These are phyloP conservation scores for Anas bernieri DNA, from an alignment of 2,797 vertebrate genomes.

Conservation along the genomic window DNA sequence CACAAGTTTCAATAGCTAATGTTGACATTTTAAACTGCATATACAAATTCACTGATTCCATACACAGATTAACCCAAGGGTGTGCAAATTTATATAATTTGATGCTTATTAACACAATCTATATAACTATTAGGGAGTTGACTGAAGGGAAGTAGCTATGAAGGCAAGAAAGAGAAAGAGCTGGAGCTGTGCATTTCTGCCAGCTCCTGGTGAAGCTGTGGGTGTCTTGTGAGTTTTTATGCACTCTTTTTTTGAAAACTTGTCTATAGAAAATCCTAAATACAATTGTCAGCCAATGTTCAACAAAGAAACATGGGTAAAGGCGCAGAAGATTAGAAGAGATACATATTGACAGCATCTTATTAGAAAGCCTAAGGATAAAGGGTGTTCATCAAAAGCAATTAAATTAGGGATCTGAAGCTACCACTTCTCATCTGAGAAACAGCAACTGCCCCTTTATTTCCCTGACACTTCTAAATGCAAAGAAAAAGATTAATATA, in stretches of 20 bases:
- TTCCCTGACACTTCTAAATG: not conserved
- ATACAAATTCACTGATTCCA: conserved; percentile 7
- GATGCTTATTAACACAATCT: not conserved
- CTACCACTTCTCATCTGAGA: not conserved
- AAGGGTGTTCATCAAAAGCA: conserved; percentile 21
- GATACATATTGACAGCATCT: not conserved
- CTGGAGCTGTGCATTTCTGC: not conserved
- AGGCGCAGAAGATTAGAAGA: not conserved
- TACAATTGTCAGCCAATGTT: not conserved
- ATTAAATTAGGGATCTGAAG: conserved; percentile 7
- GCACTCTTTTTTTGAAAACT: not conserved
- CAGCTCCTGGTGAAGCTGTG: not conserved
- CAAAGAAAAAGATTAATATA: not conserved
- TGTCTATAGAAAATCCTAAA: not conserved
- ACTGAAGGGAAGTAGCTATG: not conserved
- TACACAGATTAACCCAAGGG: not conserved
- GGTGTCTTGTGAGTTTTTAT: not conserved
- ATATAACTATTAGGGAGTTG: not conserved
- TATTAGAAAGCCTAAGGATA: conserved; percentile 9
- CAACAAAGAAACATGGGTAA: not conserved
- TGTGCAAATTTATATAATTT: not conserved
- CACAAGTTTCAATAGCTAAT: not conserved
- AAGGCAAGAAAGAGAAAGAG: not conserved
- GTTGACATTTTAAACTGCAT: conserved; percentile 1
- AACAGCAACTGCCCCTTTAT: not conserved